Conservation (phyloP, 2,113 vertebrate genomes). For the Corythaeola cristata region DNA sequence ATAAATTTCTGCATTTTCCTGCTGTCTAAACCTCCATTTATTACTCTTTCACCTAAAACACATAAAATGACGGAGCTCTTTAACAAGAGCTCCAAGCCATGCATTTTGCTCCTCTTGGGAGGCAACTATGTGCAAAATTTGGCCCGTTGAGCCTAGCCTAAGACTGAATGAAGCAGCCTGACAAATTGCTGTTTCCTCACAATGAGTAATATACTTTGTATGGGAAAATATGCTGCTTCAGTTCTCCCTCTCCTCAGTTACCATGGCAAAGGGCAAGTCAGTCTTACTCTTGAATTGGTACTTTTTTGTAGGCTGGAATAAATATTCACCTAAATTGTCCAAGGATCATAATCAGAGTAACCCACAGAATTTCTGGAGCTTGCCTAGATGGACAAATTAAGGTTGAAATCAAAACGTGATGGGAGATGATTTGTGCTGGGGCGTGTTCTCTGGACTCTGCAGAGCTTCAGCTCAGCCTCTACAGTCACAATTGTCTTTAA, state of each 20-base stretch:
- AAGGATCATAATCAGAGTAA: neutral
- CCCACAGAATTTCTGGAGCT: neutral
- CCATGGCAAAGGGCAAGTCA: neutral
- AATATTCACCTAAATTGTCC: neutral
- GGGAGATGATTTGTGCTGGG: neutral
- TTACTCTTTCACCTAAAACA: neutral
- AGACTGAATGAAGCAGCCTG: neutral
- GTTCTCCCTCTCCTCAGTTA: neutral
- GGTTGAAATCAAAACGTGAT: neutral
- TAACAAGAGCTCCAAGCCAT: neutral
- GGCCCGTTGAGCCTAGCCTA: neutral
- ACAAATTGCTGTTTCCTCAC: neutral
- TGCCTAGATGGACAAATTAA: neutral
- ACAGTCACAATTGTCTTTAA: neutral
- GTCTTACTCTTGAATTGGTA: neutral
- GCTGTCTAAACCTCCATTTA: neutral
- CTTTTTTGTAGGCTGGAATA: neutral
- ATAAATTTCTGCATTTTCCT: neutral
- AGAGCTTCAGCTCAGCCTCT: neutral
- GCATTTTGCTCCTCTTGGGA: neutral
- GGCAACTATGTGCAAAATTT: neutral
- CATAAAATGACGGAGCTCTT: neutral
- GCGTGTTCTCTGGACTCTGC: neutral
- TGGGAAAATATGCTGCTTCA: neutral
- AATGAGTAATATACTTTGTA: neutral